Evolutionary conservation across 53 echinoderm and acorn worm genomes (phyloP), one percentile per base, ranked within the genome.

Genomic region (Henricia sp.): DNA sequence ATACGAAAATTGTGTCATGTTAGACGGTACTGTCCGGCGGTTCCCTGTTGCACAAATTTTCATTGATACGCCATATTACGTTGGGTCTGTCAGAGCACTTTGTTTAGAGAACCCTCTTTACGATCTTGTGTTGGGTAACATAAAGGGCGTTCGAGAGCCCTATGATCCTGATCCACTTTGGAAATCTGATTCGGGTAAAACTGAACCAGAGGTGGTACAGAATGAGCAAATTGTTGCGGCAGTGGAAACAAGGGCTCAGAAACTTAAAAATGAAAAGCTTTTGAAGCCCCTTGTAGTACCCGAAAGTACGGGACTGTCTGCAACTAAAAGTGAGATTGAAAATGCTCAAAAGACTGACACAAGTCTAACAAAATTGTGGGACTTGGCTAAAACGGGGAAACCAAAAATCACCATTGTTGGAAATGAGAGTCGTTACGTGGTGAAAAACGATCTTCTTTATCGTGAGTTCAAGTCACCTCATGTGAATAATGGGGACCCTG

Each of bases 221-320:
- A 32, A 12, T 6, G 21, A 1, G 32, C 50, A 72, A 33, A 34
- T 6, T 26, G 72, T 72, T 44, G 77, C 37, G 6, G 85, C 86
- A 29, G 90, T 86, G 6, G 70, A 86, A 51, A 78, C 90, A 0
- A 77, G 90, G 42, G 60, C 59, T 6, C 88, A 88, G 35, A 70
- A 70, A 58, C 36, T 14, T 0, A 86, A 52, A 46, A 51, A 40
- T 11, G 35, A 52, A 52, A 29, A 53, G 53, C 53, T 37, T 52
- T 36, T 72, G 11, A 16, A 36, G 20, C 69, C 72, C 3, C 36
- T 72, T 19, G 53, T 20, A 52, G 36, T 52, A 20, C 37, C 36
- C 1, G 0, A 53, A 29, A 21, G 53, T n/a, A 9, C 35, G 1
- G 23, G 37, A 2, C 14, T 72, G 11, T 72, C 53, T 29, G 72